Base-by-base conservation (phyloP, 2,113 vertebrate genomes). In the Murina feae region DNA sequence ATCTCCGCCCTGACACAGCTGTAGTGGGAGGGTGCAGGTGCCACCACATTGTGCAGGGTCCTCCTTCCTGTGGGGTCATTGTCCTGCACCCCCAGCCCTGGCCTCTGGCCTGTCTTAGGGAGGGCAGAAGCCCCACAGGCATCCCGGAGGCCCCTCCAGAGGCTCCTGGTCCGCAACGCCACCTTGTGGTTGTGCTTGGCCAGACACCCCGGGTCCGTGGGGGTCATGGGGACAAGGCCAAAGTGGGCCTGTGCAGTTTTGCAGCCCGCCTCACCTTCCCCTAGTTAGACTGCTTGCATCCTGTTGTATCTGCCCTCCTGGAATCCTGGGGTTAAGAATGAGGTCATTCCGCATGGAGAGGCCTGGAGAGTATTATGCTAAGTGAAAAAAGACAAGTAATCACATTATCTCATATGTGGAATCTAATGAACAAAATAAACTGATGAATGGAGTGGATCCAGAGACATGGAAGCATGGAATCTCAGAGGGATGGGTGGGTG, bases 81-180 rank as follows among this genome's bases (percentile, higher is more conserved):
- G 12, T 21, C 14, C 2, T 1, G 30, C 51, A 10, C 14, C 1
- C 18, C 1, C 39, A 69, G 35, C 42, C 60, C 30, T 2, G 60
- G 76, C 35, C 47, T 49, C 60, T 0, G 35, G 58, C 21, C 11
- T 17, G n/a, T 17, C 18, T 25, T 21, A 32, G 32, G 23, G 23
- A 71, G 23, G 39, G 21, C n/a, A 2, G 60, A 37, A 66, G 23
- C 30, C 12, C 35, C 0, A 0, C 21, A 0, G n/a, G 20, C 1
- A 0, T 35, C 32, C 9, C 1, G 0, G 6, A 3, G 3, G 18
- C 20, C 35, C 25, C 65, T 18, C 32, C 5, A 0, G 13, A 17
- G 47, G 4, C 30, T 25, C 18, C 75, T 21, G 6, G 53, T 7
- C 49, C 17, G 0, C 66, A 90, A 90, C 30, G 60, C 97, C 96